Conservation (phyloP, 2,113 vertebrate species). For the Tursiops truncatus region DNA sequence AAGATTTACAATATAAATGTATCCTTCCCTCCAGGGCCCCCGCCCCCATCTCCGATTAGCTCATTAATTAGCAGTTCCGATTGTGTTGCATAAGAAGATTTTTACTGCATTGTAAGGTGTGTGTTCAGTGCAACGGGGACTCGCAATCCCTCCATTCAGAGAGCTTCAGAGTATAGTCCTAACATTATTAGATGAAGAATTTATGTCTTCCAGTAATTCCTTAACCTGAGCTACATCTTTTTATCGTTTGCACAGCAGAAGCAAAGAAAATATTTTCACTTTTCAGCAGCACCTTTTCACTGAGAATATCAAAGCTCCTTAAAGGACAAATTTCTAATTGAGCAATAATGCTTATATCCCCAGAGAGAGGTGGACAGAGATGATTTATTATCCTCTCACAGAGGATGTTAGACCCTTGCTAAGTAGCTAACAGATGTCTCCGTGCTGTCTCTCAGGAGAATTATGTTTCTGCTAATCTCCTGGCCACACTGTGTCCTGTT, state of each 20-base stretch:
- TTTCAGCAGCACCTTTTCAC: slow-evolving; percentile 3
- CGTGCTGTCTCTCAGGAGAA: background rate
- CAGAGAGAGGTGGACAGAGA: background rate
- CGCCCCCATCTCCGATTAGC: background rate
- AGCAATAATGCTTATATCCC: background rate
- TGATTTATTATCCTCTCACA: background rate
- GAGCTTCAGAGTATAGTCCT: background rate
- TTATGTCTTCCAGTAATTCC: background rate
- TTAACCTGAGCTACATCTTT: background rate
- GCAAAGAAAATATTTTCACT: slow-evolving; percentile 32
- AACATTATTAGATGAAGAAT: background rate
- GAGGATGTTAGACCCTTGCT: background rate
- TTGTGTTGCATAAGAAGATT: background rate
- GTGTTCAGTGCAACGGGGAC: background rate
- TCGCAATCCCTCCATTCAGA: background rate
- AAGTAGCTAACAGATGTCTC: slow-evolving; percentile 19
- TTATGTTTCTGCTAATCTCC: slow-evolving; percentile 29
- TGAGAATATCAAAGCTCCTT: slow-evolving; percentile 28
- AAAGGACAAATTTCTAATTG: background rate
- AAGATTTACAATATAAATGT: background rate
- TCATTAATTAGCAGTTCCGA: background rate
- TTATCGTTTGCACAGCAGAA: background rate
- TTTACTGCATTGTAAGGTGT: background rate
- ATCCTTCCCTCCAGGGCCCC: background rate
- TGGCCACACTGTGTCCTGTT: background rate